Conservation (phyloP, 2,888 invertebrate genomes). For the Trissolcus japonicus region DNA sequence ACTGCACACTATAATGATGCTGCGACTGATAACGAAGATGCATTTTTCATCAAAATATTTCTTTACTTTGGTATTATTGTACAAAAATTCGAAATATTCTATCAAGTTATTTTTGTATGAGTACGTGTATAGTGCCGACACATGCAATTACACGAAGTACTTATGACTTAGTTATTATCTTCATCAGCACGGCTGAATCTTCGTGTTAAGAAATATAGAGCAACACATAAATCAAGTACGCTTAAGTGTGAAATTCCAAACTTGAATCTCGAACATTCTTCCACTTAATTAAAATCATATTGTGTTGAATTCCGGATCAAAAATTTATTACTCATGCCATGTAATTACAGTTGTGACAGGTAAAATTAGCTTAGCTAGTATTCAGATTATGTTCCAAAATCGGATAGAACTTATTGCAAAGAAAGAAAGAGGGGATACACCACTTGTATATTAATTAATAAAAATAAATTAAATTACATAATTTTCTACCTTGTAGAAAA, state of each 20-base stretch:
- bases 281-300: slow-evolving; percentile 41
- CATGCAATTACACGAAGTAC: slow-evolving; percentile 16
- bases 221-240: slow-evolving; percentile 43
- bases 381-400: too few species aligned
- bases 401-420: too few species aligned
- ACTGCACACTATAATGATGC: too few species aligned
- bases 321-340: slow-evolving; percentile 22
- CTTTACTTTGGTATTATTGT: too few species aligned
- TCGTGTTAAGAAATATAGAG: slow-evolving; percentile 26
- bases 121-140: slow-evolving; percentile 8
- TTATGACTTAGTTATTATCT: slow-evolving; percentile 29
- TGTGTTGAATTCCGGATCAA: slow-evolving; percentile 34
- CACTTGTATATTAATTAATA: too few species aligned
- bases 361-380: too few species aligned
- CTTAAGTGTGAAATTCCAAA: slow-evolving; percentile 45
- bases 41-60: too few species aligned
- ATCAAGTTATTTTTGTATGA: background rate
- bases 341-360: slow-evolving; percentile 13
- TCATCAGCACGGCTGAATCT: slow-evolving; percentile 10
- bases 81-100: background rate
- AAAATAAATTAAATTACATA: too few species aligned
- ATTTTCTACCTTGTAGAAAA: too few species aligned
- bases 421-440: too few species aligned
- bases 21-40: too few species aligned
- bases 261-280: slow-evolving; percentile 32